Evolutionary conservation across 2,888 invertebrate species (phyloP).

Genomic region (Slavum lentiscoides): DNA sequence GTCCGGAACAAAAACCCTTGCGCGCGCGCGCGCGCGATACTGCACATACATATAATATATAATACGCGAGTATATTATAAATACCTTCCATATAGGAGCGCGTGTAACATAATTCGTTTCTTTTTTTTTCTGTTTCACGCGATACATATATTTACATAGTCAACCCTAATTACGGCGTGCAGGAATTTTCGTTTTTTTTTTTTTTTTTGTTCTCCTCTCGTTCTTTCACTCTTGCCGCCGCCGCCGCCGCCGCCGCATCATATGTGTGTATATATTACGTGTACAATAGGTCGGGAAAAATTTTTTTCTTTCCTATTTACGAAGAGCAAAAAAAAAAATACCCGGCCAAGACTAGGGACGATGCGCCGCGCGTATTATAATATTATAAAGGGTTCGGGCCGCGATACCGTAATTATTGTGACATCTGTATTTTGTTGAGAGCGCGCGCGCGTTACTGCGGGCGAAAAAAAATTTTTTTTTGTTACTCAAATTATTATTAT

Average conservation of each 20-base stretch:
- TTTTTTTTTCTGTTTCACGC: conserved; percentile 9
- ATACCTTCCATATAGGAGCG: no score
- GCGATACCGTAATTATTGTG: conserved; percentile 46
- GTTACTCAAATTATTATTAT: conserved; percentile 34
- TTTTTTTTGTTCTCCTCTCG: background rate
- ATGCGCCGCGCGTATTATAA: background rate
- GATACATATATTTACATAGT: conserved; percentile 10
- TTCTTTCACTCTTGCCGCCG: background rate
- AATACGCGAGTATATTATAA: background rate
- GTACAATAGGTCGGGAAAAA: background rate
- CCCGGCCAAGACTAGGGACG: no score
- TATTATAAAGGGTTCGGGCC: background rate
- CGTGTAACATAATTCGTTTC: conserved; percentile 7
- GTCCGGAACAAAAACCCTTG: conserved; percentile 16
- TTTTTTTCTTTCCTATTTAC: background rate
- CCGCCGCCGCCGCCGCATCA: background rate
- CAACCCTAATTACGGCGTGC: conserved; percentile 30
- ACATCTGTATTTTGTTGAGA: conserved; percentile 45
- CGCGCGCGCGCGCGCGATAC: no score
- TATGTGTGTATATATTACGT: background rate
- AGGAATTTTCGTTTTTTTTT: conserved; percentile 20
- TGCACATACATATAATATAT: background rate
- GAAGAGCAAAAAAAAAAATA: background rate
- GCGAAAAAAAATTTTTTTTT: background rate
- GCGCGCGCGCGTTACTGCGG: background rate